Evolutionary conservation across 2,888 invertebrate genomes (phyloP).

Genomic region (Sipha maydis): DNA sequence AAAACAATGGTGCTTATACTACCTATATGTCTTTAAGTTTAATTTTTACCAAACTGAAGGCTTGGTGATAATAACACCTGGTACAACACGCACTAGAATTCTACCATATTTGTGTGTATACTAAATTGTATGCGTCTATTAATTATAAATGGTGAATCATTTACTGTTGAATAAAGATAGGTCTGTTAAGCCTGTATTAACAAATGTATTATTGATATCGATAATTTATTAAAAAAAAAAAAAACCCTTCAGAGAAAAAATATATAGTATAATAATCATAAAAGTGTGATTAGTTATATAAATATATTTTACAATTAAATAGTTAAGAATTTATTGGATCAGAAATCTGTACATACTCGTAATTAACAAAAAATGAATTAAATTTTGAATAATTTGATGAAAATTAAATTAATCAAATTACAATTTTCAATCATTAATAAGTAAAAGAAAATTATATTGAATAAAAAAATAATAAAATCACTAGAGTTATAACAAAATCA

Average conservation of each 20-base stretch:
- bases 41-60: background rate
- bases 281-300: background rate
- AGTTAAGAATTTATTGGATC: background rate
- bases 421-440: too few relatives aligned
- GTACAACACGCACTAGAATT: slow-evolving; percentile 1
- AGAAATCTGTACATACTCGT: too few relatives aligned
- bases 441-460: background rate
- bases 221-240: background rate
- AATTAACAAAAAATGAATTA: too few relatives aligned
- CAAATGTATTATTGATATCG: background rate
- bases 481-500: background rate
- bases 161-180: background rate
- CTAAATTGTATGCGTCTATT: background rate
- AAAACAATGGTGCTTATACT: too few relatives aligned
- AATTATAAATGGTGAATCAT: slow-evolving; percentile 6
- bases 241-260: background rate
- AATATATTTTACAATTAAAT: background rate
- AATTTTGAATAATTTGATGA: background rate
- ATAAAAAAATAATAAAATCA: background rate
- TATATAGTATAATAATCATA: background rate
- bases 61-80: background rate
- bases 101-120: slow-evolving; percentile 5
- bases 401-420: too few relatives aligned
- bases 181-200: background rate
- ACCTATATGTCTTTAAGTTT: background rate